phyloP scores from a whole-genome alignment of 2,797 vertebrate genomes.

The Fundulus diaphanus region DNA sequence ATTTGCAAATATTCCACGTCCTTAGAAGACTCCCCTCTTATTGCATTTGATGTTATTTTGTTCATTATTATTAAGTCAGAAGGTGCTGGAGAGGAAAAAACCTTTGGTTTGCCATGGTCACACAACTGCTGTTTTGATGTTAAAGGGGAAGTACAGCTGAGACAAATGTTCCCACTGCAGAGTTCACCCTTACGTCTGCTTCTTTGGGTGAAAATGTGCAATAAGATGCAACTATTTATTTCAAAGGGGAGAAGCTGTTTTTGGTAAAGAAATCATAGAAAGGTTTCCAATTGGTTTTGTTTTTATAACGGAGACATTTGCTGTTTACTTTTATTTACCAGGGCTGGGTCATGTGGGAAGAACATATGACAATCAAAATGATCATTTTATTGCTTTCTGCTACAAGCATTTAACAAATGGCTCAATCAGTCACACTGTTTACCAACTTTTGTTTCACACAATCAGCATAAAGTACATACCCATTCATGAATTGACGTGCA shows the following conservation, averaged over 20 bases:
- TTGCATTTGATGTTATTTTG: constrained; percentile 58
- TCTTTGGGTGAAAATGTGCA: constrained; percentile 21
- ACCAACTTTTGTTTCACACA: neutral
- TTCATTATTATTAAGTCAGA: constrained; percentile 58
- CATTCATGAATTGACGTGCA: neutral
- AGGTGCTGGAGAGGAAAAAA: constrained; percentile 63
- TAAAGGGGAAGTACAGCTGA: constrained; percentile 66
- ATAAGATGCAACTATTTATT: constrained; percentile 7
- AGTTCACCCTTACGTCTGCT: constrained; percentile 31
- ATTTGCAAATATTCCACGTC: constrained; percentile 82
- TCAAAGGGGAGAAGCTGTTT: neutral
- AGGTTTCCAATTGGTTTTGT: neutral
- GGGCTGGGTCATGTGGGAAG: neutral
- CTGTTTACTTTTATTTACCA: too few relatives aligned
- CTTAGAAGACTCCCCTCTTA: constrained; percentile 43
- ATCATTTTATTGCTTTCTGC: neutral
- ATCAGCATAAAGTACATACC: neutral
- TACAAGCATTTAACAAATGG: neutral
- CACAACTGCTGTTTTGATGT: constrained; percentile 27
- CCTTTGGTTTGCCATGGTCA: constrained; percentile 52
- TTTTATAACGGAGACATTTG: neutral
- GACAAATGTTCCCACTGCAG: constrained; percentile 37
- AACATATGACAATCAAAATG: neutral
- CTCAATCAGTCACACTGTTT: neutral
- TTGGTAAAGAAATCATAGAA: neutral